Percentiles rank a stretch among this genome's conserved stretches.
Evolutionary conservation across 2,113 vertebrate species (phyloP).

Genomic region (Puma concolor): DNA sequence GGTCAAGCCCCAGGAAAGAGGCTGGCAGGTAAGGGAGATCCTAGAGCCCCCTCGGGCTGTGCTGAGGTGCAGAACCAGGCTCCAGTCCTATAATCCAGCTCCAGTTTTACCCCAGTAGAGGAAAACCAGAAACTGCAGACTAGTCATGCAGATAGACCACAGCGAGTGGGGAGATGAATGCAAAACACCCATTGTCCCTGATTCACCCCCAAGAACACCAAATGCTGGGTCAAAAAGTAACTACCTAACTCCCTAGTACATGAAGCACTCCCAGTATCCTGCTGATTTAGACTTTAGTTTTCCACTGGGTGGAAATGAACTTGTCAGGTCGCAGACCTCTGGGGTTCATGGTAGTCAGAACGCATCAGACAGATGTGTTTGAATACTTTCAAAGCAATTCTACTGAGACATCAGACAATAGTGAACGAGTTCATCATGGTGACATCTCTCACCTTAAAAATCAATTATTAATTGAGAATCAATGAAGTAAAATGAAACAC

Average conservation of each 20-base stretch:
- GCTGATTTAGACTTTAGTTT: not conserved
- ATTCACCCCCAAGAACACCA: not conserved
- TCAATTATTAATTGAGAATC: not conserved
- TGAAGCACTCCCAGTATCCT: not conserved
- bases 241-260: not conserved
- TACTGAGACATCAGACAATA: not conserved
- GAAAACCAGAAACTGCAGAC: not conserved
- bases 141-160: not conserved
- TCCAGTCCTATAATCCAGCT: not conserved
- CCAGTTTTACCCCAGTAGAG: not conserved
- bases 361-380: not conserved
- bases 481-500: not conserved
- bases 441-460: not conserved
- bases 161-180: not conserved
- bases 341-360: not conserved
- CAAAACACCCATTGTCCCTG: not conserved
- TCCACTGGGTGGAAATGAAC: not conserved
- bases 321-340: not conserved
- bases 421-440: not conserved
- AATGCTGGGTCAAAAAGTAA: not conserved
- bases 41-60: not conserved
- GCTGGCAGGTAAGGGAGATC: not conserved
- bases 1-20: not conserved
- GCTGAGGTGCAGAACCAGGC: not conserved
- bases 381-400: not conserved